phyloP scores from a whole-genome alignment of 2,797 vertebrate species.

The Acridotheres tristis region DNA sequence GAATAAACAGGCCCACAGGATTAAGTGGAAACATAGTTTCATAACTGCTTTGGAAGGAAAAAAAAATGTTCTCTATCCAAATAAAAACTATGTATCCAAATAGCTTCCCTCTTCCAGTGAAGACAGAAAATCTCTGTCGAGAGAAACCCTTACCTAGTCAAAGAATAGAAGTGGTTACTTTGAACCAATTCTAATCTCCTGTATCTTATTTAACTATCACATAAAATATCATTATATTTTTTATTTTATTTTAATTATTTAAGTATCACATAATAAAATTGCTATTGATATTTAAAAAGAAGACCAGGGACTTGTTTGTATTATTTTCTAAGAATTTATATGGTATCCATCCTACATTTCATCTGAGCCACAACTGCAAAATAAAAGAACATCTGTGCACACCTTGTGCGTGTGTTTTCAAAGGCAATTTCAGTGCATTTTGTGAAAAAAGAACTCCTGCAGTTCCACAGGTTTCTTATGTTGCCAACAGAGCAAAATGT shows the following conservation, averaged over 20 bases:
- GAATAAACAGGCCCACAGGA: rapidly evolving
- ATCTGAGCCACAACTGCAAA: not conserved
- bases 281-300: not conserved
- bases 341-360: not conserved
- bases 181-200: not conserved
- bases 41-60: not conserved
- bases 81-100: not conserved
- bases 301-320: not conserved
- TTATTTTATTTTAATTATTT: not conserved
- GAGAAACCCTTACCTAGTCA: not conserved
- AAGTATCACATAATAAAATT: not conserved
- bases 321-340: not conserved
- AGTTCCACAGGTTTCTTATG: not conserved
- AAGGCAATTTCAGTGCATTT: not conserved
- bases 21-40: not conserved
- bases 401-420: not conserved
- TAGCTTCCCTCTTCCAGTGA: not conserved
- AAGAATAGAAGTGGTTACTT: not conserved
- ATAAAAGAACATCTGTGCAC: not conserved
- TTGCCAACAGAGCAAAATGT: not conserved
- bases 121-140: not conserved
- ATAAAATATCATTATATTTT: not conserved
- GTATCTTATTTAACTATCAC: not conserved
- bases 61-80: not conserved
- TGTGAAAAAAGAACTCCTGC: not conserved